Percentiles rank a stretch among this genome's conserved stretches.
These are phyloP conservation scores for Ifrita kowaldi DNA, from an alignment of 2,113 vertebrate genomes.

Conservation along the genomic window DNA sequence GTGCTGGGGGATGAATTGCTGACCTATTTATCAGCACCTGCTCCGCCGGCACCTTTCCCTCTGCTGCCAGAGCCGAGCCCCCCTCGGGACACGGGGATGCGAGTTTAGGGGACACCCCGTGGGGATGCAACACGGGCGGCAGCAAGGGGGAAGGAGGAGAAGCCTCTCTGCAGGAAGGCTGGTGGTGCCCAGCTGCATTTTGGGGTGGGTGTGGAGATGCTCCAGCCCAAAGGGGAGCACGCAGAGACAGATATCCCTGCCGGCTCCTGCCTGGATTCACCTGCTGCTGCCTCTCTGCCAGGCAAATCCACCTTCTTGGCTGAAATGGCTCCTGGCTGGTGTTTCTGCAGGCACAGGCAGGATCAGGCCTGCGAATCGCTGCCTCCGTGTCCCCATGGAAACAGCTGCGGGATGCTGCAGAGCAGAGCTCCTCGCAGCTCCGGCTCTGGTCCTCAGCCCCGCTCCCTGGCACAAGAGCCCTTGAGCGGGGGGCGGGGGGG, in stretches of 20 bases:
- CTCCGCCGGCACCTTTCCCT: not conserved
- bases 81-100: accelerated
- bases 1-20: constrained; percentile 28
- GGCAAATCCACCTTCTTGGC: accelerated
- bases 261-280: not conserved
- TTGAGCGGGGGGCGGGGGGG: not conserved
- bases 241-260: accelerated
- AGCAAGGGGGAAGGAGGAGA: not conserved
- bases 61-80: constrained; percentile 8
- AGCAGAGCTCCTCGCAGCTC: not conserved
- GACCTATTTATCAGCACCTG: constrained; percentile 60
- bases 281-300: accelerated
- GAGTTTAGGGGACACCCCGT: accelerated
- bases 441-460: accelerated
- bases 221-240: accelerated
- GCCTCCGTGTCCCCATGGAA: constrained; percentile 59
- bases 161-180: not conserved
- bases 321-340: not conserved
- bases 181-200: not conserved
- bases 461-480: constrained; percentile 8
- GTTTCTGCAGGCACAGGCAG: not conserved
- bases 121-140: not conserved
- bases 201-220: accelerated
- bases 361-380: not conserved
- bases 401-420: constrained; percentile 28